Evolutionary conservation across 2,888 invertebrate genomes (phyloP), one percentile per base, ranked within the genome.

Genomic region (Phortica okadai): DNA sequence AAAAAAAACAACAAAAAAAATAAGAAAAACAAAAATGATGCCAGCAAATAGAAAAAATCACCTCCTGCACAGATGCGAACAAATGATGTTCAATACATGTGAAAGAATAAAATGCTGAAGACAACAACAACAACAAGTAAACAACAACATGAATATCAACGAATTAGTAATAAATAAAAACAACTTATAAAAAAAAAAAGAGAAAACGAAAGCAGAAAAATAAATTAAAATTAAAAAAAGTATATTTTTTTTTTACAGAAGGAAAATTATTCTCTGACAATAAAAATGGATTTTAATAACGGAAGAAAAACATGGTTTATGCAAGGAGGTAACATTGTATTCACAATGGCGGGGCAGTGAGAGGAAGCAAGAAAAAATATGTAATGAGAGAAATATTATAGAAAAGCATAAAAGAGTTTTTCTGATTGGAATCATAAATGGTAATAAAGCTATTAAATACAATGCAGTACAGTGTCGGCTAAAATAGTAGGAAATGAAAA

Each of bases 121-220:
- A 64, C 21, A 50, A 62, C 75, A 76, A 21, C 25, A 67, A 42
- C 66, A 74, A 54, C 73, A 74, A 25, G 16, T 45, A 66, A 76
- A 21, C 25, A 67, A 42, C 66, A 74, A 54, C 73, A 74, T 14
- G 16, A 56, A 50, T 2, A 56, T 16, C 25, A 59, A 74, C 76
- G 74, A 78, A 80, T 80, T 80, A 76, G 80, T 78, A 80, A 80
- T 80, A 80, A 80, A 80, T 80, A 77, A 80, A 80, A 74, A 74
- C 73, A 59, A 74, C 74, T 79, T 80, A 76, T 80, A 42, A 72
- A 56, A 16, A 42, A 10, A 44, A 66, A 74, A 50, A 74, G 33
- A 58, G 21, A 69, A 45, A 50, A 69, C 3, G 0, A 69, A 14
- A n/a, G 21, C 50, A 5, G 45, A 50, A 16, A 69, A 25, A 56